Conservation (phyloP, 2,113 vertebrate genomes). For the Anguilla rostrata region DNA sequence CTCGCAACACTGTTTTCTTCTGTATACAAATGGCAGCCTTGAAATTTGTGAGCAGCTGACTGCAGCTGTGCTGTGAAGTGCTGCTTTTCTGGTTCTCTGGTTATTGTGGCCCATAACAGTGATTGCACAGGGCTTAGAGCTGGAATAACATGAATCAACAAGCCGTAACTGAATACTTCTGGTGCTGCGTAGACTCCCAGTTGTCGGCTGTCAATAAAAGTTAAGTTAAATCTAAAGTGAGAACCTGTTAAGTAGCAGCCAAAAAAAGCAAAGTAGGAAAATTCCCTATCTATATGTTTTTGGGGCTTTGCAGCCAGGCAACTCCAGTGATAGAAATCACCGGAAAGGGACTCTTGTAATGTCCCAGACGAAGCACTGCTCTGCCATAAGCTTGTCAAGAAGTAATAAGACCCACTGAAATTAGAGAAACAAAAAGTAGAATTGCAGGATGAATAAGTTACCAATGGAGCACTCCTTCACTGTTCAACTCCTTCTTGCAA, state of each 20-base stretch:
- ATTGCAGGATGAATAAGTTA: neutral
- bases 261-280: constrained; percentile 66
- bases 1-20: neutral
- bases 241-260: constrained; percentile 61
- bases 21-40: neutral
- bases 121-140: neutral
- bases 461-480: too few species aligned
- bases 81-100: neutral
- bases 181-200: constrained; percentile 16
- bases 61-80: neutral
- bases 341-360: constrained; percentile 65
- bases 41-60: neutral
- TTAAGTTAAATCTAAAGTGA: constrained; percentile 62
- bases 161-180: neutral
- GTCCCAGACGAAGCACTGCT: constrained; percentile 40
- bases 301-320: constrained; percentile 57
- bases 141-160: neutral
- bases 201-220: constrained; percentile 68
- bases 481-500: too few species aligned
- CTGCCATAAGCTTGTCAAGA: constrained; percentile 39
- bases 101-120: neutral
- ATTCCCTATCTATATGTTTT: constrained; percentile 62
- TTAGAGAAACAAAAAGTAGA: constrained; percentile 26
- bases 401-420: constrained; percentile 25
- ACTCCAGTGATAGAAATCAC: constrained; percentile 59